These are phyloP conservation scores for Platyscapa corneri DNA, from an alignment of 1,140 invertebrate species.

Conservation along the genomic window DNA sequence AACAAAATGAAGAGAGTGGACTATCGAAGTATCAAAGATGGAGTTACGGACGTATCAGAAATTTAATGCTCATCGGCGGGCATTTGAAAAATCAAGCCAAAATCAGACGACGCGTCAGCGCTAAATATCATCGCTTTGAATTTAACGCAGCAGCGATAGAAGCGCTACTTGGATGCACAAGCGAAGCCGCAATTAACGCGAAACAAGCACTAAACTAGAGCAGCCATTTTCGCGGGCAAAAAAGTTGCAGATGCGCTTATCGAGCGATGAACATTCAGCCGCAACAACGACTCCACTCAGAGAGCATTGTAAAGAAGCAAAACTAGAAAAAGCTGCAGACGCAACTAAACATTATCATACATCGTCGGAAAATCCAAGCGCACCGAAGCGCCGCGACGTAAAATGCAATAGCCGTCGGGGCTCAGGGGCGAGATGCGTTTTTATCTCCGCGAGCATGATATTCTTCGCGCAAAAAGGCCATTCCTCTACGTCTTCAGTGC, in stretches of 20 bases:
- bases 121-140: not conserved
- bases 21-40: not conserved
- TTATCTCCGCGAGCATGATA: not conserved
- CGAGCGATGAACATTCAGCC: not conserved
- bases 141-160: no score
- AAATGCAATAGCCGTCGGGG: slow-evolving; percentile 11
- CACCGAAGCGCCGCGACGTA: not conserved
- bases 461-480: slow-evolving; percentile 13
- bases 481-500: not conserved
- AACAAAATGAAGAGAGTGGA: no score
- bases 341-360: slow-evolving; percentile 8
- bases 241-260: not conserved
- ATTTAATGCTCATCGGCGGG: not conserved
- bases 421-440: not conserved
- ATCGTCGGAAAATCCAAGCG: slow-evolving; percentile 5
- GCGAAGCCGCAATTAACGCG: not conserved
- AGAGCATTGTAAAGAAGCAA: not conserved
- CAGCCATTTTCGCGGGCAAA: not conserved
- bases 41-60: not conserved
- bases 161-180: not conserved
- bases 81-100: no score
- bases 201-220: not conserved
- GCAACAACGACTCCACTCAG: not conserved
- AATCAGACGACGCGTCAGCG: no score
- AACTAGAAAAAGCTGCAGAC: not conserved